These are phyloP conservation scores for Tokudaia muenninki DNA, from an alignment of 2,797 vertebrate genomes.

Conservation along the genomic window DNA sequence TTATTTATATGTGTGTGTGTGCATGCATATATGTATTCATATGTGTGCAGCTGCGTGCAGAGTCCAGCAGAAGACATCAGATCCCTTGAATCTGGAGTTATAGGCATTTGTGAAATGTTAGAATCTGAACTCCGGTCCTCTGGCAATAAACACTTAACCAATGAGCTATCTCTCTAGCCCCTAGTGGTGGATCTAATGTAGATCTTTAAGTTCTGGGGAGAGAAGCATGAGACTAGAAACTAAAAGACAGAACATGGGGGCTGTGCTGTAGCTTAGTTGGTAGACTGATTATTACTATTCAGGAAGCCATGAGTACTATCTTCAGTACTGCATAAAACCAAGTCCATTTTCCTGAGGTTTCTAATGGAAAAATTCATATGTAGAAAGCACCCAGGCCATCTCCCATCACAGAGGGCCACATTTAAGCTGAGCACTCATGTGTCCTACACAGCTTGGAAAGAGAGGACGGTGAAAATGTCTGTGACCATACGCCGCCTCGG, in stretches of 20 bases:
- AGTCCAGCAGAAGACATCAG: not conserved
- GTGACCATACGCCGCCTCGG: not conserved
- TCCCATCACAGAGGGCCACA: not conserved
- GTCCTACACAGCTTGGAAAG: not conserved
- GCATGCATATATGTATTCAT: too few relatives aligned
- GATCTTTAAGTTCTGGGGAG: not conserved
- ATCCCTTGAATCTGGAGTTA: not conserved
- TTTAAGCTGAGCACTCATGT: not conserved
- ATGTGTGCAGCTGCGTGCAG: not conserved
- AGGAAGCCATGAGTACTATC: not conserved
- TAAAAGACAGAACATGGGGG: not conserved
- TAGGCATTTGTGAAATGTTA: not conserved
- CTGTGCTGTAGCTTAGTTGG: not conserved
- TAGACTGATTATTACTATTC: not conserved
- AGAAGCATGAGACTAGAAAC: not conserved
- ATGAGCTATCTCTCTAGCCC: not conserved
- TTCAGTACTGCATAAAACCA: not conserved
- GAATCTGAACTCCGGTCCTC: not conserved
- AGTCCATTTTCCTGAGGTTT: not conserved
- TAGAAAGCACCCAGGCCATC: not conserved
- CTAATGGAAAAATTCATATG: not conserved
- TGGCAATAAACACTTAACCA: not conserved
- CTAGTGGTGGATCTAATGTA: not conserved
- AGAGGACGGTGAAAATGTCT: constrained; percentile 44
- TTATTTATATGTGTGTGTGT: not conserved